These are phyloP conservation scores for Sebastes taczanowskii DNA, from an alignment of 2,797 vertebrate genomes.

Conservation along the genomic window DNA sequence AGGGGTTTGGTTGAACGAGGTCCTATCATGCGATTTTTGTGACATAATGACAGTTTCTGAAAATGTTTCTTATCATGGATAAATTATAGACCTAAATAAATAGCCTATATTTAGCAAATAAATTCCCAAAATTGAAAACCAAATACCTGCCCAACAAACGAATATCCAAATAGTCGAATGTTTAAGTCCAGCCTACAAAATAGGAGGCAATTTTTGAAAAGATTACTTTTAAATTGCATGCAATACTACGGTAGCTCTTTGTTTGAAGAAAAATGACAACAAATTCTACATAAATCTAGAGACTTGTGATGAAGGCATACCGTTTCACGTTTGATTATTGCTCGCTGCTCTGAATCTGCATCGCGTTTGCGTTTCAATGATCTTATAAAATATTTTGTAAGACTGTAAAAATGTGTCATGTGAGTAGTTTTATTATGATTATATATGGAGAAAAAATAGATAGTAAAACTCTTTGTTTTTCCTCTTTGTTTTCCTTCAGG, in stretches of 20 bases:
- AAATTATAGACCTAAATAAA: neutral
- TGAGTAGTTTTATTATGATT: neutral
- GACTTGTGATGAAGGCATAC: no score
- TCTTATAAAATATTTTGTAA: neutral
- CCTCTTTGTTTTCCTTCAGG: neutral
- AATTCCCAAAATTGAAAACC: neutral
- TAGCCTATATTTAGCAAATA: neutral
- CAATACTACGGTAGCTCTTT: neutral
- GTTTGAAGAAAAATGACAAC: neutral
- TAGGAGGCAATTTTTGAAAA: neutral
- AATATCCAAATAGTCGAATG: neutral
- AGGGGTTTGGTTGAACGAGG: no score
- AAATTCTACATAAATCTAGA: neutral
- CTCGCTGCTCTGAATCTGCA: neutral
- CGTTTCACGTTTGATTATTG: neutral
- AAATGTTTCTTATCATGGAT: no score
- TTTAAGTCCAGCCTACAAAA: neutral
- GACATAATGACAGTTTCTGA: no score
- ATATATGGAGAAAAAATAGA: neutral
- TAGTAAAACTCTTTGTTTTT: neutral
- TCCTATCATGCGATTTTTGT: no score
- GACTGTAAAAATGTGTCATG: neutral
- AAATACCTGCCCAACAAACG: neutral
- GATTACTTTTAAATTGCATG: neutral
- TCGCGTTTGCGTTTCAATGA: neutral